Conservation (phyloP, 2,113 vertebrate genomes). For the Hippocampus abdominalis region DNA sequence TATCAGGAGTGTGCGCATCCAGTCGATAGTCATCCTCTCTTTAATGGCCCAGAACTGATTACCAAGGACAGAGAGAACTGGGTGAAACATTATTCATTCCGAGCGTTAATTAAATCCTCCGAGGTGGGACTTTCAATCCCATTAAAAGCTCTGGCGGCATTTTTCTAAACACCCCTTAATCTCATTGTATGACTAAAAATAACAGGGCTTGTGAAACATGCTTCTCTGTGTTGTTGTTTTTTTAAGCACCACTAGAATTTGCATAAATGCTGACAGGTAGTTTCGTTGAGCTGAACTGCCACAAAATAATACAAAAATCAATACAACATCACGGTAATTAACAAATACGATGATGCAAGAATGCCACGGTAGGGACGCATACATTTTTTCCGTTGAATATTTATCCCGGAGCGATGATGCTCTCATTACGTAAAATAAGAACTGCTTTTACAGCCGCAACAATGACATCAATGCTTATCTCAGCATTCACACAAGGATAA, state of each 20-base stretch:
- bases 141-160: conserved; percentile 37
- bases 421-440: too few species aligned
- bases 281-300: neutral
- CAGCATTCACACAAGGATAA: too few species aligned
- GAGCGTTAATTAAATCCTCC: conserved; percentile 68
- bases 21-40: conserved; percentile 73
- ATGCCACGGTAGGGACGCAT: neutral
- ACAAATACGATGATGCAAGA: neutral
- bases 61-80: conserved; percentile 60
- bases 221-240: neutral
- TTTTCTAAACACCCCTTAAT: conserved; percentile 18
- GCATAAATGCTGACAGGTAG: neutral
- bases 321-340: neutral
- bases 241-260: neutral
- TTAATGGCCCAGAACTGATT: conserved; percentile 74
- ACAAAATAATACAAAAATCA: neutral
- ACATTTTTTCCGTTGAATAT: too few species aligned
- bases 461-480: too few species aligned
- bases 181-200: conserved; percentile 25
- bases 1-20: conserved; percentile 66
- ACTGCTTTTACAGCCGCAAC: too few species aligned
- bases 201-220: conserved; percentile 2
- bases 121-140: conserved; percentile 57
- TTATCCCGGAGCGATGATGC: too few species aligned
- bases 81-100: conserved; percentile 69